Percentiles rank a stretch among this genome's conserved stretches.
phyloP scores from a whole-genome alignment of 2,797 vertebrate species.

The Pangasius krempfi region DNA sequence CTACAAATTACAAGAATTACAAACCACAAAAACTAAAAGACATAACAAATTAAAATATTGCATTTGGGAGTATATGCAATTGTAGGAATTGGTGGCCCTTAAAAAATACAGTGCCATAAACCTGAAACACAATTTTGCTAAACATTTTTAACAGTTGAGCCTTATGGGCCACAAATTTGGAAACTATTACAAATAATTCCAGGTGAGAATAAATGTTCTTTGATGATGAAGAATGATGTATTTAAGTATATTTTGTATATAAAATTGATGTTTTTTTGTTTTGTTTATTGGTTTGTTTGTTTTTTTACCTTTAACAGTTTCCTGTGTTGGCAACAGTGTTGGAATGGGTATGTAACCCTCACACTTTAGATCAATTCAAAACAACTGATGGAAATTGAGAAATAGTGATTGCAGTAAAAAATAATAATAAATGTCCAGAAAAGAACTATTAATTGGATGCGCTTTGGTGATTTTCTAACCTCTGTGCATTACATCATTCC shows the following conservation, averaged over 20 bases:
- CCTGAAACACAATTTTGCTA: background rate
- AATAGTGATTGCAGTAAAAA: background rate
- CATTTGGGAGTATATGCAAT: background rate
- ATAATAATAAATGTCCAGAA: background rate
- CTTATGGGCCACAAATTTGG: background rate
- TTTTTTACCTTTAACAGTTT: conserved; percentile 74
- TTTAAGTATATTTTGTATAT: background rate
- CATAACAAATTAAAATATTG: background rate
- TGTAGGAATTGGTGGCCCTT: too few relatives aligned
- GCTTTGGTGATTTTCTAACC: conserved; percentile 10
- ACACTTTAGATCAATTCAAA: background rate
- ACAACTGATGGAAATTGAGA: background rate
- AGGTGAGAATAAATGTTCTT: background rate
- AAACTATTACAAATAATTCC: background rate
- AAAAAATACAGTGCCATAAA: background rate
- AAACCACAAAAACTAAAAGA: background rate
- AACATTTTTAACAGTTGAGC: background rate
- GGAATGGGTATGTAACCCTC: conserved; percentile 81
- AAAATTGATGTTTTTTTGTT: background rate
- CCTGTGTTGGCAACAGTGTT: conserved; percentile 84
- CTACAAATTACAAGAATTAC: background rate
- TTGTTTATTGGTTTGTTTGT: background rate
- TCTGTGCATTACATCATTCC: conserved; percentile 48
- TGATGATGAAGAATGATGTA: background rate
- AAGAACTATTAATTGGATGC: background rate